Evolutionary conservation across 2,113 vertebrate species (phyloP).

Genomic region (Megaleporinus macrocephalus): DNA sequence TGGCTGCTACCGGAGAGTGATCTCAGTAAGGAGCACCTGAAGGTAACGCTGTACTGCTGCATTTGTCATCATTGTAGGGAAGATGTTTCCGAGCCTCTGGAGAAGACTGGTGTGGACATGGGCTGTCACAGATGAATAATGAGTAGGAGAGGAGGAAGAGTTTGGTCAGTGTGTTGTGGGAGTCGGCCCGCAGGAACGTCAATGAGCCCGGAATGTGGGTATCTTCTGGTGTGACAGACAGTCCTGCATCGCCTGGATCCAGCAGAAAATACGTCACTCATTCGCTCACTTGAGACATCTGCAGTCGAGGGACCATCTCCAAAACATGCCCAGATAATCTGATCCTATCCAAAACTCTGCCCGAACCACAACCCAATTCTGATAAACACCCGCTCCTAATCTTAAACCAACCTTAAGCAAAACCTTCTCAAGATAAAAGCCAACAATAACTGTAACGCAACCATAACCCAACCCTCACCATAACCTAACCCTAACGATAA

Average conservation of each 20-base stretch:
- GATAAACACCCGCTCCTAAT: neutral
- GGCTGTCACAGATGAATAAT: slow-evolving; percentile 38
- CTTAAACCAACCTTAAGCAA: neutral
- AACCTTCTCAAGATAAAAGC: neutral
- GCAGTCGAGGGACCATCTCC: neutral
- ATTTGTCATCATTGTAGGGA: neutral
- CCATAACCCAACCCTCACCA: neutral
- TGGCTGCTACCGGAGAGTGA: neutral
- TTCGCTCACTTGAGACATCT: neutral
- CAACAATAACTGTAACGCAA: neutral
- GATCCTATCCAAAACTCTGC: neutral
- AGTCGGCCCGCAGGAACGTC: slow-evolving; percentile 7
- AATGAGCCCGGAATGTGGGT: slow-evolving; percentile 43
- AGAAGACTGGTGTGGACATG: slow-evolving; percentile 10
- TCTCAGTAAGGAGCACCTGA: neutral
- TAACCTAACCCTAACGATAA: neutral
- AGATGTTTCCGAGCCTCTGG: neutral
- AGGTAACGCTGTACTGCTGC: neutral
- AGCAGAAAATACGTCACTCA: neutral
- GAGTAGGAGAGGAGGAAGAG: slow-evolving; percentile 1
- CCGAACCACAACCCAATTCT: neutral
- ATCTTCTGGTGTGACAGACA: slow-evolving; percentile 34
- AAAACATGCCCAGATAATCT: neutral
- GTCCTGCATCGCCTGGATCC: slow-evolving; percentile 42
- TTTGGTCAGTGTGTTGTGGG: neutral